phyloP scores from a whole-genome alignment of 2,888 invertebrate genomes.

The Tenthredo scrophulariae region DNA sequence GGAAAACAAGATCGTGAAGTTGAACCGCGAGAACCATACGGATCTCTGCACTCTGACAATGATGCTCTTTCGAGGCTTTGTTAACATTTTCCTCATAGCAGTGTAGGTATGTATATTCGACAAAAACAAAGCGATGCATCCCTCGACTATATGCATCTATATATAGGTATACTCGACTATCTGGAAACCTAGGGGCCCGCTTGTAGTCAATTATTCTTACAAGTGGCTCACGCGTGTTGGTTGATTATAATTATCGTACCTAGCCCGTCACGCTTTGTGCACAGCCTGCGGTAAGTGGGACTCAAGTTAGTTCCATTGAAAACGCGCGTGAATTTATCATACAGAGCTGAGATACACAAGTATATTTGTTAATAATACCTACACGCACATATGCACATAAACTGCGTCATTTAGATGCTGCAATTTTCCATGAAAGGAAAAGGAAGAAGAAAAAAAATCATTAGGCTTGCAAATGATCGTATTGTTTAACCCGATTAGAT shows the following conservation, averaged over 20 bases:
- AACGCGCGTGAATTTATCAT: not conserved
- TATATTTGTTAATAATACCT: not conserved
- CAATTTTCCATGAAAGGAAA: not conserved
- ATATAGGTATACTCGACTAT: not conserved
- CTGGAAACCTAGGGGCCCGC: not conserved
- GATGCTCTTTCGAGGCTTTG: slow-evolving; percentile 38
- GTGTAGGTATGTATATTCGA: not conserved
- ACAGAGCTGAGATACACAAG: not conserved
- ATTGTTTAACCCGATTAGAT: not conserved
- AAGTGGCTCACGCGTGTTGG: slow-evolving; percentile 47
- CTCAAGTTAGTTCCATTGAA: slow-evolving; percentile 6
- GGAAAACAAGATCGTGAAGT: slow-evolving; percentile 31
- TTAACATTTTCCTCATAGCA: not conserved
- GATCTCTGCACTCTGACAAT: slow-evolving; percentile 37
- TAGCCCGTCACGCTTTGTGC: slow-evolving; percentile 37
- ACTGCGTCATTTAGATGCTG: not conserved
- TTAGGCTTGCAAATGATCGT: not conserved
- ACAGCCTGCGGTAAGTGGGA: slow-evolving; percentile 2
- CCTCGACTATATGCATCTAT: not conserved
- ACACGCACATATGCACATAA: not conserved
- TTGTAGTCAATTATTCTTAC: slow-evolving; percentile 39
- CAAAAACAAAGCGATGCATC: slow-evolving; percentile 34
- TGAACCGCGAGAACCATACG: slow-evolving; percentile 24
- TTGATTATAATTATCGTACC: slow-evolving; percentile 42
- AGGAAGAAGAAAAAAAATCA: not conserved